Evolutionary conservation across 1,140 invertebrate genomes (phyloP), one percentile per base, ranked within the genome.

Genomic region (Rhopalosiphum maidis): DNA sequence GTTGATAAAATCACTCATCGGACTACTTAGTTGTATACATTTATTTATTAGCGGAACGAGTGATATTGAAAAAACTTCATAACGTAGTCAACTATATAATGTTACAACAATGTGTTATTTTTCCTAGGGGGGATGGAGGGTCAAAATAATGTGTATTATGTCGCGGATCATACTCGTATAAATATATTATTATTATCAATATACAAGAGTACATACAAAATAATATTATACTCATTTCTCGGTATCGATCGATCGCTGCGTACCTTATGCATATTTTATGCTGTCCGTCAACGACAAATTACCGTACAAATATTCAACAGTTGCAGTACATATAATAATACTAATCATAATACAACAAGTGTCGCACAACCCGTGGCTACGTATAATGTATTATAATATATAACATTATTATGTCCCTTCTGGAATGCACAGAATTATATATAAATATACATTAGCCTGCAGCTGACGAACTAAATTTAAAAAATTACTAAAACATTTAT

Each of bases 241-340:
- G 15, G 60, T 77, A 77, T 77, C 60, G 30, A 77, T 77, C 60
- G 60, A n/a, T 77, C 1, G 18, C 30, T 5, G 60, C 60, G 60
- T 77, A 77, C n/a, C n/a, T n/a, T 77, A 77, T 77, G 60, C 30
- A 77, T 77, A 77, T 77, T 77, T 77, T 77, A 77, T 77, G n/a
- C 5, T 22, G n/a, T 77, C 60, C 60, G 30, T 68, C 30, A 30
- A 68, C 30, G 5, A 77, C 11, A 77, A 77, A n/a, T 77, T n/a
- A 77, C 15, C 30, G n/a, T 77, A 77, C 60, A 77, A 77, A 77
- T 77, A 77, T n/a, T 77, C 60, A 77, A 77, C 60, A 77, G 60
- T 77, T n/a, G 60, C n/a, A 77, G n/a, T 77, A n/a, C n/a, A 77
- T 77, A 77, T 35, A 77, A 77, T 68, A 68, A 68, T 68, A 68